Base-by-base conservation (phyloP, 2,113 vertebrate species). In the Festucalex cinctus region DNA sequence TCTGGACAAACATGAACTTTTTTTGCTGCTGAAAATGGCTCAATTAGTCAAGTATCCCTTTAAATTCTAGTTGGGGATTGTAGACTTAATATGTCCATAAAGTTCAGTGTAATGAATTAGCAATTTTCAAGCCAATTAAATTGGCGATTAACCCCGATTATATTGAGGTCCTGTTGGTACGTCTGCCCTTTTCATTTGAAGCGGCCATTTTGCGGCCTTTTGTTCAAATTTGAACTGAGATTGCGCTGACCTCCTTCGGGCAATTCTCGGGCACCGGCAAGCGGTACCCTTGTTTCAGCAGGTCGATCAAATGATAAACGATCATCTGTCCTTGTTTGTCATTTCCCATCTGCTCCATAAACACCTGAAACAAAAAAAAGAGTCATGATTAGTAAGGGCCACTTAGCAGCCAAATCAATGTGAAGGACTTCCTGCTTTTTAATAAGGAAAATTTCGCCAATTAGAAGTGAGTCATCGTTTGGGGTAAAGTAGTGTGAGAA, bases 261-360 rank as follows among this genome's bases (percentile, higher is more conserved):
- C 96, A 98, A 13, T 88, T 91, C 6, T 95, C 91, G 12, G 97
- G 97, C 69, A 91, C 89, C 0, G 94, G 95, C 6, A 99, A 81
- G 74, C 96, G 91, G 63, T 93, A 94, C 46, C 93, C 94, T n/a
- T 89, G 91, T 78, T 95, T 97, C 66, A 99, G 88, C 77, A 99
- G 93, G 68, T 97, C 94, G 75, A 97, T 95, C 80, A 98, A 91
- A 83, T 98, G 95, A 84, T 96, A 98, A 8, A 98, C 96, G 49
- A 98, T 98, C 97, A 99, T 98, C 88, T 98, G 97, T 28, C 96
- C 96, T 85, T 99, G 97, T 80, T 98, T 99, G 80, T 98, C 96
- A 69, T 93, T 94, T 19, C 97, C 97, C 90, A 99, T 98, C 91
- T 94, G 94, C 53, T 94, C 92, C 96, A 99, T 97, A 80, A 98